Conservation (phyloP, 2,797 vertebrate species). For the Sylvilagus floridanus region DNA sequence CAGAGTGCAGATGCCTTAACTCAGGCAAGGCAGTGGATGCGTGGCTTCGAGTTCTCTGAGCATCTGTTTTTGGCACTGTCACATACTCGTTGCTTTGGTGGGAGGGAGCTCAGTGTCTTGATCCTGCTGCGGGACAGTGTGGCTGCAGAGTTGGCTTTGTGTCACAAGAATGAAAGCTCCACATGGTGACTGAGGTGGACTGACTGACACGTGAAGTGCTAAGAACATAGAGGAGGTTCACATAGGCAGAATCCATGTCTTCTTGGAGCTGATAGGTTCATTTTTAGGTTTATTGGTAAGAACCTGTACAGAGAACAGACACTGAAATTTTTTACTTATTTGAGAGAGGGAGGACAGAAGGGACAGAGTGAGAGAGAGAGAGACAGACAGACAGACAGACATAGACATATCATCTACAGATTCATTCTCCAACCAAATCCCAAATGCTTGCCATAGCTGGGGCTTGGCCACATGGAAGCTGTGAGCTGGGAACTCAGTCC, state of each 20-base stretch:
- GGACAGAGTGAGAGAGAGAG: no score
- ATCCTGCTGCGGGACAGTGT: not conserved
- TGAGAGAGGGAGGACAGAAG: no score
- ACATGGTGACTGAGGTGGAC: not conserved
- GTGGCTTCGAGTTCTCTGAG: not conserved
- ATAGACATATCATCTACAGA: no score
- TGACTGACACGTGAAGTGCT: not conserved
- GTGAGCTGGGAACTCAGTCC: no score
- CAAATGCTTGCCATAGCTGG: no score
- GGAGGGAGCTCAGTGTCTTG: not conserved
- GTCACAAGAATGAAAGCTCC: not conserved
- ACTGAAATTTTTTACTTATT: not conserved
- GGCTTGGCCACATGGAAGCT: no score
- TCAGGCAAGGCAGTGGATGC: not conserved
- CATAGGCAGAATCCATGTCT: not conserved
- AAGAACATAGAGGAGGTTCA: not conserved
- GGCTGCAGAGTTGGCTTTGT: not conserved
- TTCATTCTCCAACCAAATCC: no score
- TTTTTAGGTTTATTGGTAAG: slow-evolving; percentile 6
- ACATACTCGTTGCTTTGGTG: not conserved
- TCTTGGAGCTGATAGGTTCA: not conserved
- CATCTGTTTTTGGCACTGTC: not conserved
- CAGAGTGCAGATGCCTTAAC: slow-evolving; percentile 42
- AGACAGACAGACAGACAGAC: no score
- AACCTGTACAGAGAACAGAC: not conserved